Evolutionary conservation across 2,113 vertebrate genomes (phyloP).

Genomic region (Lepus timidus): DNA sequence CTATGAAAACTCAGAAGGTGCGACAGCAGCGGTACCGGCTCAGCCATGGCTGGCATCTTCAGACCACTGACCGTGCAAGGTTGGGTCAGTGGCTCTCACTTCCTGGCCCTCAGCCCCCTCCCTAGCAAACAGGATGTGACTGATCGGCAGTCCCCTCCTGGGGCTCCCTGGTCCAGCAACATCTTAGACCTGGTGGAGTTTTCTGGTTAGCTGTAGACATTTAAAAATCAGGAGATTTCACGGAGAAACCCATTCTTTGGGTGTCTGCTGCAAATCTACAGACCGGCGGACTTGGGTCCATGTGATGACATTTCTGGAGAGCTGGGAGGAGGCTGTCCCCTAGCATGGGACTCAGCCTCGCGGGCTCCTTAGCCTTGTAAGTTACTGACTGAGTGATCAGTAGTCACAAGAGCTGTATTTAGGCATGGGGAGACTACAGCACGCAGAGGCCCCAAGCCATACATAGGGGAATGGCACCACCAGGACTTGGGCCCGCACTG

Average conservation of each 20-base stretch:
- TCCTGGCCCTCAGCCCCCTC: neutral
- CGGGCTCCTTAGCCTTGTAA: neutral
- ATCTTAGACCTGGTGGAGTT: neutral
- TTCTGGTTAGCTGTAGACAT: neutral
- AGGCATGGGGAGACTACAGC: neutral
- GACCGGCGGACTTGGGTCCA: too few species aligned
- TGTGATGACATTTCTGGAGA: rapidly evolving
- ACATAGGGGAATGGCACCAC: neutral
- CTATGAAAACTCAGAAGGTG: rapidly evolving
- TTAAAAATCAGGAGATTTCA: neutral
- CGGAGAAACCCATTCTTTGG: neutral
- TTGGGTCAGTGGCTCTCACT: neutral
- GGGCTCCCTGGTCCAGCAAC: neutral
- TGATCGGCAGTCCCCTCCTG: neutral
- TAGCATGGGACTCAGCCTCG: neutral
- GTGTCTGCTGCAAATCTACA: neutral
- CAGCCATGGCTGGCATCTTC: neutral
- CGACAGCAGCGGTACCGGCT: rapidly evolving
- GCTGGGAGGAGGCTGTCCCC: neutral
- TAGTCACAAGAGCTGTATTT: neutral
- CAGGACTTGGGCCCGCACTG: rapidly evolving
- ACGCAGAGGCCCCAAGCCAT: neutral
- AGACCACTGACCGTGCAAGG: rapidly evolving
- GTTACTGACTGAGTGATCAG: neutral
- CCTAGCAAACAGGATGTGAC: neutral